Conservation (phyloP, 2,797 vertebrate genomes). For the Neosalanx taihuensis region DNA sequence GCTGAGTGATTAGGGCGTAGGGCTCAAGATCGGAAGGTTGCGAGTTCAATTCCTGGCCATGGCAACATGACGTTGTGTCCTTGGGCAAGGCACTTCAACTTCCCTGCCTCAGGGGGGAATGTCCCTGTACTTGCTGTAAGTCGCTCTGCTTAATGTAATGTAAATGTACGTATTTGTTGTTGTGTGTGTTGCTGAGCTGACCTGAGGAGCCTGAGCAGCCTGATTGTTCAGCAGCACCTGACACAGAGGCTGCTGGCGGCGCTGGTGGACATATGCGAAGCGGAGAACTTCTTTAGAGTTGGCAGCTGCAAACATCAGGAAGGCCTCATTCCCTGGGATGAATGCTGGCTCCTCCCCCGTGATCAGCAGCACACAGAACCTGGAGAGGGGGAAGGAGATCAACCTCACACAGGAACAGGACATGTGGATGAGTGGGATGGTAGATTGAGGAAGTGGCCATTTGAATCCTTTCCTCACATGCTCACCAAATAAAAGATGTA, state of each 20-base stretch:
- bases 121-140: too few species aligned
- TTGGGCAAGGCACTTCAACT: too few species aligned
- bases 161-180: too few species aligned
- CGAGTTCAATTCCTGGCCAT: too few species aligned
- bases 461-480: too few species aligned
- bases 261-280: constrained; percentile 85
- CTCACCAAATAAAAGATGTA: too few species aligned
- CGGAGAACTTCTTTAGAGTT: constrained; percentile 87
- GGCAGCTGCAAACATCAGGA: constrained; percentile 85
- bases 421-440: background rate
- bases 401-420: background rate
- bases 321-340: constrained; percentile 77
- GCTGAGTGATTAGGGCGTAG: too few species aligned
- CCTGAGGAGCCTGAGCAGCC: constrained; percentile 66
- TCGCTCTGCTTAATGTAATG: too few species aligned
- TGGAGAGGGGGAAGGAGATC: constrained; percentile 44
- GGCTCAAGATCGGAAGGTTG: too few species aligned
- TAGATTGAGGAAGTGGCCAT: background rate
- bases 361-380: constrained; percentile 90
- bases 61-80: too few species aligned
- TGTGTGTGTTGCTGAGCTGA: constrained; percentile 35
- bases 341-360: constrained; percentile 78
- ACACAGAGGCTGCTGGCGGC: constrained; percentile 83
- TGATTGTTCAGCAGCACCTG: constrained; percentile 75
- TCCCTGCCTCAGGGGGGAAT: too few species aligned